Percentiles rank a stretch among this genome's conserved stretches.
Evolutionary conservation across 2,113 vertebrate genomes (phyloP).

Genomic region (Axis porcinus): DNA sequence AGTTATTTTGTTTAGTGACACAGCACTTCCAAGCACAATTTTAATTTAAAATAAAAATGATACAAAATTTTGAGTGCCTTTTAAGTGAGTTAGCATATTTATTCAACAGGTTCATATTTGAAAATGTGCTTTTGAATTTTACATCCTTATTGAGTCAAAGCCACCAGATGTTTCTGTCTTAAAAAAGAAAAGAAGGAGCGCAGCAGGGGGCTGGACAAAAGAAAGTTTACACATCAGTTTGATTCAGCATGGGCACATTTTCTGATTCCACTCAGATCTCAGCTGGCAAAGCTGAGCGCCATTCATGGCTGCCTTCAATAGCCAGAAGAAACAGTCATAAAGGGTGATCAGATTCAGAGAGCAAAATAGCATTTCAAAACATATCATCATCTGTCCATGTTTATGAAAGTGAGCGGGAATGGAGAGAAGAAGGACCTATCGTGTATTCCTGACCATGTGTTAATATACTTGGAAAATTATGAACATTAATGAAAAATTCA

Average conservation of each 20-base stretch:
- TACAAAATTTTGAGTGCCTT: not conserved
- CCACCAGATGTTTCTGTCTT: not conserved
- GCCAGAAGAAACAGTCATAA: constrained; percentile 48
- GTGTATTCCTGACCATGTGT: not conserved
- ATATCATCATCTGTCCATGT: not conserved
- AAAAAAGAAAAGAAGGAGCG: not conserved
- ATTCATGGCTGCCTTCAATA: not conserved
- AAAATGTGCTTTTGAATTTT: not conserved
- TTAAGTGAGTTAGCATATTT: not conserved
- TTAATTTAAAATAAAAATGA: constrained; percentile 1
- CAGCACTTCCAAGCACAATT: not conserved
- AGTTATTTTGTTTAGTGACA: not conserved
- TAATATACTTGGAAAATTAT: not conserved
- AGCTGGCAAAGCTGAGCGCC: not conserved
- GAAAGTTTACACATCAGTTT: not conserved
- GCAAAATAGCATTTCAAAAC: not conserved
- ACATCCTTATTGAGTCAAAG: not conserved
- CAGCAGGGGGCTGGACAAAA: not conserved
- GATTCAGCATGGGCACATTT: not conserved
- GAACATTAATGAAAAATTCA: not conserved
- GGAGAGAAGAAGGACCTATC: not conserved
- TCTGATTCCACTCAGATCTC: not conserved
- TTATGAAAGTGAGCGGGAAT: not conserved
- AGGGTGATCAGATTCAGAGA: not conserved
- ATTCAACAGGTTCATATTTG: constrained; percentile 12